Evolutionary conservation across 2,797 vertebrate genomes (phyloP), one percentile per base, ranked within the genome.

Genomic region (Schizothorax lantsangensis): DNA sequence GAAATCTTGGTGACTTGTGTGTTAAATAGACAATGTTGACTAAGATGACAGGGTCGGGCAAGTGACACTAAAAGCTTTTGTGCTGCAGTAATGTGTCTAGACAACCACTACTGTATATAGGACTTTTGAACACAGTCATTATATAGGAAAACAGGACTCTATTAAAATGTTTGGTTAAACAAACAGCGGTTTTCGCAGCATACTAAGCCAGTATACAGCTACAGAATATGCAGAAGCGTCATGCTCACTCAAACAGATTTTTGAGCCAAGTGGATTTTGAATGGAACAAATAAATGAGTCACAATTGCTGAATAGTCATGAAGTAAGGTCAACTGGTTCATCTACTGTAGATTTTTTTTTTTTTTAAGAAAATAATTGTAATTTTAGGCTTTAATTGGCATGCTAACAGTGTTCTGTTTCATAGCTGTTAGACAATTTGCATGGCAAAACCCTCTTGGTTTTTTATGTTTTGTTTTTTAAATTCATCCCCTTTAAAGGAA

Each of bases 1-100:
- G 9, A 69, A 79, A 30, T 71, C 49, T 45, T 57, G 36, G 21
- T 71, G 47, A 82, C 66, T 38, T 49, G 30, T 49, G 54, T 47
- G 72, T 68, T 84, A 78, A 64, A 77, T 43, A 84, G 40, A 64
- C 36, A 45, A 45, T 33, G 26, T 47, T 74, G 54, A 62, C 69
- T 84, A 38, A 49, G 69, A 62, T 45, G 30, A 62, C 26, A 52
- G 40, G 26, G 54, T 33, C 36, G 2, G 33, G 52, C 30, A 78
- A 54, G 59, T 47, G 38, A 69, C 72, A 75, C 72, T 62, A 15
- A 74, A 74, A 36, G 83, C 59, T 62, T 78, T 75, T 54, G 49
- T 54, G 14, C 33, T 71, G 5, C 66, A 71, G 33, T 52, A 26
- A 71, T 52, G 33, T 69, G 64, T 81, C 80, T 71, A 38, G 30